Evolutionary conservation across 2,113 vertebrate species (phyloP).

Genomic region (Galemys pyrenaicus): DNA sequence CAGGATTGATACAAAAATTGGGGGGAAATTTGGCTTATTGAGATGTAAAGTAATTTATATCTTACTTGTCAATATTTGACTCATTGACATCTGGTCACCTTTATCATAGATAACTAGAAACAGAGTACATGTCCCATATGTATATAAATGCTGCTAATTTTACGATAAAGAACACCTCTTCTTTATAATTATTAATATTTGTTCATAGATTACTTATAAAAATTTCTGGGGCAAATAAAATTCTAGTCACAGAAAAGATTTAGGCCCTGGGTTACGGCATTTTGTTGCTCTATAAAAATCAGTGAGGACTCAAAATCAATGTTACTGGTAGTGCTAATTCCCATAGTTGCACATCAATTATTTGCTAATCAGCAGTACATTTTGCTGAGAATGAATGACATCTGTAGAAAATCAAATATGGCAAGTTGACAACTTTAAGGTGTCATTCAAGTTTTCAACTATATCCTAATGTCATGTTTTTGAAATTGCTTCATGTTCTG

Average conservation of each 20-base stretch:
- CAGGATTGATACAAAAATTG: background rate
- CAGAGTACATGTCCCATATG: background rate
- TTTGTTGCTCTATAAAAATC: conserved; percentile 28
- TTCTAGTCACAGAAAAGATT: background rate
- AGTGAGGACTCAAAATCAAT: background rate
- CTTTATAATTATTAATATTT: background rate
- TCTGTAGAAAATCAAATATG: conserved; percentile 62
- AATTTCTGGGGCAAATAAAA: background rate
- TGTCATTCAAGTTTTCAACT: background rate
- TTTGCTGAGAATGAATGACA: conserved; percentile 42
- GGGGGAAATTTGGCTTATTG: background rate
- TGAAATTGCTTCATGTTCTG: background rate
- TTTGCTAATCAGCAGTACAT: conserved; percentile 18
- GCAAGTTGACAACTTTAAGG: conserved; percentile 19
- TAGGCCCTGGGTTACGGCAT: background rate
- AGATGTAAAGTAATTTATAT: background rate
- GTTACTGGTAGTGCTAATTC: background rate
- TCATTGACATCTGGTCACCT: background rate
- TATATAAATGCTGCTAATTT: background rate
- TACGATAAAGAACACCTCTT: background rate
- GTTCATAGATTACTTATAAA: conserved; percentile 15
- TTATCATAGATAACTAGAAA: background rate
- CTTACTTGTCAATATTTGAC: background rate
- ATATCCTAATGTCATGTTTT: conserved; percentile 52
- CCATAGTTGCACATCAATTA: background rate